phyloP scores from a whole-genome alignment of 2,888 invertebrate genomes.

The Callimorpha dominula region DNA sequence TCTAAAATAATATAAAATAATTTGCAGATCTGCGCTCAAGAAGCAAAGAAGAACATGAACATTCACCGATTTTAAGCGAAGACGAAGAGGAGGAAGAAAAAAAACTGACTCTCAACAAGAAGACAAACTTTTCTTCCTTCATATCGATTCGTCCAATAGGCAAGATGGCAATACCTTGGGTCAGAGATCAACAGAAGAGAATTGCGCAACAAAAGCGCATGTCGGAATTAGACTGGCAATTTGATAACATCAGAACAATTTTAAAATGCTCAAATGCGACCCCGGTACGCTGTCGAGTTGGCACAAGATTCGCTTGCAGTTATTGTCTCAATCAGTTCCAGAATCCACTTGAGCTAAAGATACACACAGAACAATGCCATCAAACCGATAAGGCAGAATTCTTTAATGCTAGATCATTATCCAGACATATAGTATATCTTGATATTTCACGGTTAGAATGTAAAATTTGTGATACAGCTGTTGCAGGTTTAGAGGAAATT shows the following conservation, averaged over 20 bases:
- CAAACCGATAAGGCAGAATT: conserved; percentile 59
- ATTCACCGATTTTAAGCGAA: conserved; percentile 23
- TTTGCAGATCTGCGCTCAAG: conserved; percentile 51
- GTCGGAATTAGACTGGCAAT: conserved; percentile 69
- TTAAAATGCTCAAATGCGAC: conserved; percentile 71
- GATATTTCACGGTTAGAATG: conserved; percentile 70
- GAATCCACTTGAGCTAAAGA: conserved; percentile 64
- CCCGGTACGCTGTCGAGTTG: conserved; percentile 65
- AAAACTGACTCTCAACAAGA: conserved; percentile 54
- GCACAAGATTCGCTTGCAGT: conserved; percentile 66
- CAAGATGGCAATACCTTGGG: conserved; percentile 37
- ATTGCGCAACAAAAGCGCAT: conserved; percentile 49
- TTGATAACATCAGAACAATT: conserved; percentile 69
- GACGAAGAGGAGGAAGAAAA: conserved; percentile 32
- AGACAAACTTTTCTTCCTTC: conserved; percentile 62
- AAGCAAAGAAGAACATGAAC: conserved; percentile 25
- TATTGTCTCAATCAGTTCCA: conserved; percentile 70
- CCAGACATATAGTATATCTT: conserved; percentile 67
- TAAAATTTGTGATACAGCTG: conserved; percentile 57
- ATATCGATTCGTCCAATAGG: conserved; percentile 61
- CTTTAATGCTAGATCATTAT: conserved; percentile 61
- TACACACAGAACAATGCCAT: conserved; percentile 62
- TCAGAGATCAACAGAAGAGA: conserved; percentile 43
- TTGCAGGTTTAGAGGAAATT: conserved; percentile 60
- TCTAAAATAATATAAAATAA: conserved; percentile 28